A percentile compares a stretch with the other conserved stretches of the same genome.
Evolutionary conservation across 2,888 invertebrate species (phyloP).

Genomic region (Criorhina ranunculi): DNA sequence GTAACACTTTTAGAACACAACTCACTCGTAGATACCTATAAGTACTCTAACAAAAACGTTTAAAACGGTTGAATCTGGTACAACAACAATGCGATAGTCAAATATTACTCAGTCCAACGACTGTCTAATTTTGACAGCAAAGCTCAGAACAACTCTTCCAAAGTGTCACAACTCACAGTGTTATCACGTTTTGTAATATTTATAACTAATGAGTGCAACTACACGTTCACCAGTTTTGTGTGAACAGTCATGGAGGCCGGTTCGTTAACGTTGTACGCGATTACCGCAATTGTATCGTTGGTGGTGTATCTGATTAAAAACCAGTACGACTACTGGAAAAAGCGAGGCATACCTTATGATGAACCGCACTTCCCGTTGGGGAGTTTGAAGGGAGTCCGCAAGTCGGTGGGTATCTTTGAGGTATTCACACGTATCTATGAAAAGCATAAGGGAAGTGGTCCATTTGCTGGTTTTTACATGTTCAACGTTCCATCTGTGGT

Average conservation of each 20-base stretch:
- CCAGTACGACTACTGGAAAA: conserved; percentile 77
- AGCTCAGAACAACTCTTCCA: too few species aligned
- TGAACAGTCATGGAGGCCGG: conserved; percentile 37
- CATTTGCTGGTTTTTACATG: conserved; percentile 82
- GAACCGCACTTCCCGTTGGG: conserved; percentile 78
- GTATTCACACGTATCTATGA: conserved; percentile 79
- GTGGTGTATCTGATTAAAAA: conserved; percentile 12
- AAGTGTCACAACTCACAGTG: too few species aligned
- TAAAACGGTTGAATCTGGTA: too few species aligned
- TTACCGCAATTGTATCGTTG: conserved; percentile 22
- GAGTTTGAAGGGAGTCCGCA: conserved; percentile 73
- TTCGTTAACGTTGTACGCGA: conserved; percentile 21
- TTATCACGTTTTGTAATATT: too few species aligned
- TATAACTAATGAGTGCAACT: too few species aligned
- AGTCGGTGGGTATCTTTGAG: conserved; percentile 78
- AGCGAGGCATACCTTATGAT: conserved; percentile 78
- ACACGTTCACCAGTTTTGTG: too few species aligned
- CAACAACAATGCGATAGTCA: too few species aligned
- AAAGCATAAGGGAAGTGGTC: conserved; percentile 78
- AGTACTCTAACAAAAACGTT: too few species aligned
- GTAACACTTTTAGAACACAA: too few species aligned
- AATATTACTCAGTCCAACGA: too few species aligned
- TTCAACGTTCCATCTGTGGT: conserved; percentile 80
- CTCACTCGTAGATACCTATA: too few species aligned
- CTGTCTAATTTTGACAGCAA: too few species aligned